phyloP scores from a whole-genome alignment of 2,797 vertebrate species.

The Toxotes lorentzi region DNA sequence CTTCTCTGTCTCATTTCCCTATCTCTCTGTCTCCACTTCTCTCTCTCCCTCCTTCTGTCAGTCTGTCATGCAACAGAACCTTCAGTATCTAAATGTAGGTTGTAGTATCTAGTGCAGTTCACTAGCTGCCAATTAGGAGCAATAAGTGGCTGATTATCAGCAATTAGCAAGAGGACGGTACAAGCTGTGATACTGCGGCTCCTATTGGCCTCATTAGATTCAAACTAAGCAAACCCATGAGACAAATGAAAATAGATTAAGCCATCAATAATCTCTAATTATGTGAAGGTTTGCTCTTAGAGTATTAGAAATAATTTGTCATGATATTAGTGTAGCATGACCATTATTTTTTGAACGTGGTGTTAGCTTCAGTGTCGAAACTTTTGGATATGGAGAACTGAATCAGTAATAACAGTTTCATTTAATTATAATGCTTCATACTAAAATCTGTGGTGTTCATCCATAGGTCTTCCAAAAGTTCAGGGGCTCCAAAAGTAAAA shows the following conservation, averaged over 20 bases:
- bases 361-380: background rate
- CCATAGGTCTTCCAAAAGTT: no score
- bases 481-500: background rate
- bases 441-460: background rate
- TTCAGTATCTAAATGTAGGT: background rate
- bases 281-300: background rate
- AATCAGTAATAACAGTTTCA: background rate
- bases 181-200: background rate
- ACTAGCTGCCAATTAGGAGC: slow-evolving; percentile 36
- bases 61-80: background rate
- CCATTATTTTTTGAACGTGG: background rate
- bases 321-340: background rate
- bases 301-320: background rate
- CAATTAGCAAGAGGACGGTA: slow-evolving; percentile 14
- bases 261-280: slow-evolving; percentile 16
- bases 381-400: background rate
- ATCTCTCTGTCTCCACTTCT: background rate
- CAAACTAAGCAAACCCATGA: slow-evolving; percentile 5
- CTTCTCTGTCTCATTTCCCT: background rate
- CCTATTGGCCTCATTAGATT: slow-evolving; percentile 32
- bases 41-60: background rate
- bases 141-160: slow-evolving; percentile 33
- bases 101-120: background rate
- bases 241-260: slow-evolving; percentile 30
- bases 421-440: background rate